phyloP scores from a whole-genome alignment of 2,797 vertebrate species.

The Netta rufina region DNA sequence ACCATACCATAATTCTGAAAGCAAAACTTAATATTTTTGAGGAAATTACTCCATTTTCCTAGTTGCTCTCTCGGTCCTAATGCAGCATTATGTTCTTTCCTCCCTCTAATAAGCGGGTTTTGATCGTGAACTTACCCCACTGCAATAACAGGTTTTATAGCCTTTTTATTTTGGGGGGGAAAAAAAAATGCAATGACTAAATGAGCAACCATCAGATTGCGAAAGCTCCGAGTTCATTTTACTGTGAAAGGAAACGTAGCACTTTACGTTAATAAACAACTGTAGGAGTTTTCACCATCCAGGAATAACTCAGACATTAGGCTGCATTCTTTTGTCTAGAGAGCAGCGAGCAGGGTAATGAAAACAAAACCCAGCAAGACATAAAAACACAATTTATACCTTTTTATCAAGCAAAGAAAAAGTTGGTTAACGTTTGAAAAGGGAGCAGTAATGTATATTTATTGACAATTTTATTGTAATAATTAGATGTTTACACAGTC shows the following conservation, averaged over 20 bases:
- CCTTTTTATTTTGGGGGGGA: neutral
- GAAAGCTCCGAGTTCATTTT: slow-evolving; percentile 39
- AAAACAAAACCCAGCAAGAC: slow-evolving; percentile 73
- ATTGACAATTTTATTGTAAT: slow-evolving; percentile 83
- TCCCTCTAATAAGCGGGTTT: slow-evolving; percentile 38
- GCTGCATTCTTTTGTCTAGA: slow-evolving; percentile 73
- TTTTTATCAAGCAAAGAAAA: slow-evolving; percentile 78
- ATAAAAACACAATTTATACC: slow-evolving; percentile 78
- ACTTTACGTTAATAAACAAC: slow-evolving; percentile 67
- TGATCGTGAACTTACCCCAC: slow-evolving; percentile 39
- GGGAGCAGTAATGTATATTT: slow-evolving; percentile 81
- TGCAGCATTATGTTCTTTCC: slow-evolving; percentile 28
- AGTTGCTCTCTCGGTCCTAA: slow-evolving; percentile 58
- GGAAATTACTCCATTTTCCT: slow-evolving; percentile 52
- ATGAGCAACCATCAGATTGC: slow-evolving; percentile 61
- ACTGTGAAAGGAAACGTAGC: slow-evolving; percentile 43
- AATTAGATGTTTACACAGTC: slow-evolving; percentile 84
- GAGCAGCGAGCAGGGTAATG: slow-evolving; percentile 64
- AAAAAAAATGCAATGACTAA: slow-evolving; percentile 16
- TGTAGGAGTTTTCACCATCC: slow-evolving; percentile 65
- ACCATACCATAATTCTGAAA: slow-evolving; percentile 66
- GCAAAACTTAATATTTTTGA: slow-evolving; percentile 60
- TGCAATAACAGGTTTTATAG: slow-evolving; percentile 29
- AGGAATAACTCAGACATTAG: slow-evolving; percentile 71
- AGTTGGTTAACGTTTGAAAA: slow-evolving; percentile 80